Evolutionary conservation across 2,888 invertebrate genomes (phyloP).

Genomic region (Neoitamus cyanurus): DNA sequence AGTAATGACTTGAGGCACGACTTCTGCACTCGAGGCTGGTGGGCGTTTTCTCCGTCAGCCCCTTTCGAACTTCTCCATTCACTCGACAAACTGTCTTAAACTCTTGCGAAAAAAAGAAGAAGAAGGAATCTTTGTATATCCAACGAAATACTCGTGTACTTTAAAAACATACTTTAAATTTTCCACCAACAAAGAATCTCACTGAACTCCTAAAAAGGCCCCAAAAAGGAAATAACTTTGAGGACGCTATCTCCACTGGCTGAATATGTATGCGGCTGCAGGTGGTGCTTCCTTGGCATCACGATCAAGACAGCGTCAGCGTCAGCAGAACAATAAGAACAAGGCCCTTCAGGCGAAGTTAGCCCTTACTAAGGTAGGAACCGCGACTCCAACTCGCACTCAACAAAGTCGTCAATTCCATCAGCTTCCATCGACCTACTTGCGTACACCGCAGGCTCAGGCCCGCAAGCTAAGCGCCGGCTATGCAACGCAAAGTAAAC

Average conservation of each 20-base stretch:
- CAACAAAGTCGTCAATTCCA: slow-evolving; percentile 69
- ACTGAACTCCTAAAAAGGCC: not conserved
- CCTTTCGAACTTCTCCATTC: not conserved
- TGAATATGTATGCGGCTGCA: slow-evolving; percentile 85
- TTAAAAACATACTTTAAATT: not conserved
- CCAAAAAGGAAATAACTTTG: not conserved
- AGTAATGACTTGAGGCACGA: not conserved
- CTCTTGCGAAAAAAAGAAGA: not conserved
- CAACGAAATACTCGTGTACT: not conserved
- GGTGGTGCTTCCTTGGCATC: slow-evolving; percentile 89
- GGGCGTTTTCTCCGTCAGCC: slow-evolving; percentile 20
- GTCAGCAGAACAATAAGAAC: slow-evolving; percentile 69
- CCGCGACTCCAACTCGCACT: slow-evolving; percentile 61
- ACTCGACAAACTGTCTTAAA: slow-evolving; percentile 4
- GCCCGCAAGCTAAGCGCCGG: slow-evolving; percentile 65
- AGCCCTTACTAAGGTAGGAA: slow-evolving; percentile 63
- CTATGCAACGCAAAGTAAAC: slow-evolving; percentile 65
- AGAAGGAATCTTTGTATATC: not conserved
- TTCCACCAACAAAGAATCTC: not conserved
- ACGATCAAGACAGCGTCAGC: slow-evolving; percentile 78
- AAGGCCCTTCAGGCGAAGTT: slow-evolving; percentile 68
- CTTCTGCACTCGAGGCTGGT: slow-evolving; percentile 14
- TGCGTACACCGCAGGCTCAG: slow-evolving; percentile 63
- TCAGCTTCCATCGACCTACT: slow-evolving; percentile 68
- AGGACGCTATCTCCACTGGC: not conserved